phyloP scores from a whole-genome alignment of 1,140 invertebrate genomes.

The Drosophila orosa region DNA sequence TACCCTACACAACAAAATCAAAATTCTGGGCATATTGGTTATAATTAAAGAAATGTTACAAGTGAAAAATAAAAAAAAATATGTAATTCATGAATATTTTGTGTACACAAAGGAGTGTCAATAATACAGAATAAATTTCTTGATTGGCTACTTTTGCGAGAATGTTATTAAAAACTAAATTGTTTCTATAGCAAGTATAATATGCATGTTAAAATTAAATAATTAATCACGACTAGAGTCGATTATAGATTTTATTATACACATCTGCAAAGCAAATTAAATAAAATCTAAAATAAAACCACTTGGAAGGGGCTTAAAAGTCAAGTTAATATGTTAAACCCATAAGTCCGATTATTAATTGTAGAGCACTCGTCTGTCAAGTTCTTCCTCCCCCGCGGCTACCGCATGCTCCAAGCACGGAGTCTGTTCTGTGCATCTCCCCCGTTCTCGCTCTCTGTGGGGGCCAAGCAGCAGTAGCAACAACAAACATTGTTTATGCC shows the following conservation, averaged over 20 bases:
- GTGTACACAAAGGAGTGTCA: neutral
- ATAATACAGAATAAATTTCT: neutral
- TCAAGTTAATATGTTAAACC: neutral
- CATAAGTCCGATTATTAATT: neutral
- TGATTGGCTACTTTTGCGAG: neutral
- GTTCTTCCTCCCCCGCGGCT: conserved; percentile 1
- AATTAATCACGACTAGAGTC: neutral
- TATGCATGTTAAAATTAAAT: too few relatives aligned
- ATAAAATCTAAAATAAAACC: neutral
- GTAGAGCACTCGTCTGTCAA: conserved; percentile 18
- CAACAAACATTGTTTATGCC: conserved; percentile 43
- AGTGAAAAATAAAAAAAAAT: neutral
- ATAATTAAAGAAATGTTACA: neutral
- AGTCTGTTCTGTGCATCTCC: conserved; percentile 20
- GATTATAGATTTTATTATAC: neutral
- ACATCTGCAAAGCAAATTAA: too few relatives aligned
- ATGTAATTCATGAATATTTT: neutral
- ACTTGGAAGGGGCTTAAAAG: accelerated
- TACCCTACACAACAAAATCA: conserved; percentile 34
- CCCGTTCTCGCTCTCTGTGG: conserved; percentile 11
- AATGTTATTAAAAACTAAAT: neutral
- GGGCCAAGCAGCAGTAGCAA: conserved; percentile 15
- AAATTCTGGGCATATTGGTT: conserved; percentile 18
- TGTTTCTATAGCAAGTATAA: too few relatives aligned
- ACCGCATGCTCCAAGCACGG: conserved; percentile 4